Percentiles rank a stretch among this genome's conserved stretches.
Conservation (phyloP, 23 tunicate species). For the Ascidia mentula region DNA sequence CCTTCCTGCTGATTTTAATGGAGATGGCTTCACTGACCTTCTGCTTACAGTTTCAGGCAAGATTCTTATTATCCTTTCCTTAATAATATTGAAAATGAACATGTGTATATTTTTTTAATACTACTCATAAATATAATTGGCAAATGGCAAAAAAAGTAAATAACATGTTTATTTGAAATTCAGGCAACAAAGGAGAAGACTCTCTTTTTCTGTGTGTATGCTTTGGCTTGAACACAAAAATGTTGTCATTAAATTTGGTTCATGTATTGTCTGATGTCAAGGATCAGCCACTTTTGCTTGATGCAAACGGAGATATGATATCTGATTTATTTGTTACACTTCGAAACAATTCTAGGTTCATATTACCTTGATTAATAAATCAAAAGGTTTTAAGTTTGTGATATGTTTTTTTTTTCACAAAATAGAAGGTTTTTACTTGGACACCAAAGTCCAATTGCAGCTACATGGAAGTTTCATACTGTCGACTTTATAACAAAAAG, state of each 20-base stretch:
- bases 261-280: neutral
- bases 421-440: conserved; percentile 46
- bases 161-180: neutral
- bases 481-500: neutral
- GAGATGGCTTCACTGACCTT: conserved; percentile 50
- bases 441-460: neutral
- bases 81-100: neutral
- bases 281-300: conserved; percentile 74
- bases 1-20: conserved; percentile 85
- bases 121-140: neutral
- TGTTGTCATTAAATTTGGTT: neutral
- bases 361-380: neutral
- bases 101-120: neutral
- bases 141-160: no score
- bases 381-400: neutral
- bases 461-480: conserved; percentile 8
- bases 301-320: conserved; percentile 79
- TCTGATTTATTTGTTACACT: conserved; percentile 66
- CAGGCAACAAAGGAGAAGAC: neutral
- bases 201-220: neutral
- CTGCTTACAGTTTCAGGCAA: neutral
- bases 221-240: neutral
- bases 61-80: no score
- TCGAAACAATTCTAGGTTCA: conserved; percentile 58
- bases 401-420: no score